Evolutionary conservation across 2,797 vertebrate genomes (phyloP).

Genomic region (Syndactyla subalaris): DNA sequence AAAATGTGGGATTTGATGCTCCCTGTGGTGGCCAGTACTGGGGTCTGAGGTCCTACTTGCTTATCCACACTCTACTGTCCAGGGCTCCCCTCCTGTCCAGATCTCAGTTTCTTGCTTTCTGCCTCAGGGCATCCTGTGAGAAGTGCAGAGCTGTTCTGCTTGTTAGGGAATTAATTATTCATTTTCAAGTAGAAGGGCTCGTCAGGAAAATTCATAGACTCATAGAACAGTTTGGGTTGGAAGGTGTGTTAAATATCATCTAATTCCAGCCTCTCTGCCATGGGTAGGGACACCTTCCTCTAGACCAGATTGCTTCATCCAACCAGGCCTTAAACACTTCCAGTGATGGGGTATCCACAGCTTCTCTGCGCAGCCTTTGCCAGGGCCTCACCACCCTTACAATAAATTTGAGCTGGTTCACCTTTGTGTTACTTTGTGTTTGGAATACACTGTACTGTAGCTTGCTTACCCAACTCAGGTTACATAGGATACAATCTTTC

Average conservation of each 20-base stretch:
- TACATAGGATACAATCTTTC: accelerated
- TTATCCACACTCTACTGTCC: neutral
- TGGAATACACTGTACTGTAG: neutral
- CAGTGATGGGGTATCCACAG: neutral
- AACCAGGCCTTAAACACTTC: neutral
- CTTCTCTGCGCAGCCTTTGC: neutral
- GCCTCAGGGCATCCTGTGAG: neutral
- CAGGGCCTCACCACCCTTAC: neutral
- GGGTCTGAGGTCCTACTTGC: neutral
- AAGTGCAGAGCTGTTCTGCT: neutral
- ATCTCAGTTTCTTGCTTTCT: neutral
- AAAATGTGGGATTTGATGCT: neutral
- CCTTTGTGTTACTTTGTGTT: neutral
- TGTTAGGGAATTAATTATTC: neutral
- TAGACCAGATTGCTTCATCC: neutral
- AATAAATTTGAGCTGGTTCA: neutral
- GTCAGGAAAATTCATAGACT: neutral
- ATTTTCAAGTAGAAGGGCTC: neutral
- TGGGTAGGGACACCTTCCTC: neutral
- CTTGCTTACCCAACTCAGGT: neutral
- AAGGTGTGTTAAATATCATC: neutral
- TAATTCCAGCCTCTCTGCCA: neutral
- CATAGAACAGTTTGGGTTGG: neutral
- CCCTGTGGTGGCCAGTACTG: neutral
- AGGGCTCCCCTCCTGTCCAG: neutral